Evolutionary conservation across 2,888 invertebrate genomes (phyloP).

Genomic region (Branchipolynoe longqiensis): DNA sequence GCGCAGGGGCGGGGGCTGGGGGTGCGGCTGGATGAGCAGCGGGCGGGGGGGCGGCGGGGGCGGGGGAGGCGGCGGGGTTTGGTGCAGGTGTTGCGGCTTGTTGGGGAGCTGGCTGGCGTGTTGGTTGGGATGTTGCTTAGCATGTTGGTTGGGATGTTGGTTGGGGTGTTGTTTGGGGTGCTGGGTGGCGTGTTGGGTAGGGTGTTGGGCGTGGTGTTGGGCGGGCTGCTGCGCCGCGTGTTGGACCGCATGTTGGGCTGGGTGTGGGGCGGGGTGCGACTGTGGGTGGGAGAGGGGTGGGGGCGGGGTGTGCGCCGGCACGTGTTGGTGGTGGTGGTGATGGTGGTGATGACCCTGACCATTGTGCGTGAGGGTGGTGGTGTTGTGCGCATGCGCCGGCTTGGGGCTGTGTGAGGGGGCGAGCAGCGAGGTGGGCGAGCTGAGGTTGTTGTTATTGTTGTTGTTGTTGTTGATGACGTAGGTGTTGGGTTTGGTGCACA

Average conservation of each 20-base stretch:
- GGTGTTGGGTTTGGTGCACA: constrained; percentile 43
- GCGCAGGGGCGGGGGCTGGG: constrained; percentile 41
- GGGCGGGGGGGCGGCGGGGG: not conserved
- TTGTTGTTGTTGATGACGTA: constrained; percentile 40
- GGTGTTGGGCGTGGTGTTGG: not conserved
- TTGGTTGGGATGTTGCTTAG: too few species aligned
- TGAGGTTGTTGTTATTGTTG: constrained; percentile 6
- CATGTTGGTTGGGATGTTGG: not conserved
- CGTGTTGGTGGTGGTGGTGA: too few species aligned
- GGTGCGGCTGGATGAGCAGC: constrained; percentile 37
- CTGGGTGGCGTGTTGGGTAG: not conserved
- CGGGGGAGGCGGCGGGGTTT: not conserved
- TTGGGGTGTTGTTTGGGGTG: not conserved
- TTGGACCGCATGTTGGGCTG: not conserved
- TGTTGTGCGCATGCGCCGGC: constrained; percentile 18
- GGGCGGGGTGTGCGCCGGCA: constrained; percentile 18
- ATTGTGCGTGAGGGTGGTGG: constrained; percentile 33
- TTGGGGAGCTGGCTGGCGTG: not conserved
- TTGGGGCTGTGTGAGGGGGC: not conserved
- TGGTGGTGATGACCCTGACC: constrained; percentile 10
- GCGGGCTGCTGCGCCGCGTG: not conserved
- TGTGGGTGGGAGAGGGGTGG: constrained; percentile 38
- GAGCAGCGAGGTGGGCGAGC: constrained; percentile 44
- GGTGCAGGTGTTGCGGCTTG: not conserved
- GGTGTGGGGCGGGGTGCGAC: constrained; percentile 2